Percentiles rank a stretch among this genome's conserved stretches.
These are phyloP conservation scores for Caenorhabditis briggsae DNA, from an alignment of 1,140 invertebrate species.

Conservation along the genomic window DNA sequence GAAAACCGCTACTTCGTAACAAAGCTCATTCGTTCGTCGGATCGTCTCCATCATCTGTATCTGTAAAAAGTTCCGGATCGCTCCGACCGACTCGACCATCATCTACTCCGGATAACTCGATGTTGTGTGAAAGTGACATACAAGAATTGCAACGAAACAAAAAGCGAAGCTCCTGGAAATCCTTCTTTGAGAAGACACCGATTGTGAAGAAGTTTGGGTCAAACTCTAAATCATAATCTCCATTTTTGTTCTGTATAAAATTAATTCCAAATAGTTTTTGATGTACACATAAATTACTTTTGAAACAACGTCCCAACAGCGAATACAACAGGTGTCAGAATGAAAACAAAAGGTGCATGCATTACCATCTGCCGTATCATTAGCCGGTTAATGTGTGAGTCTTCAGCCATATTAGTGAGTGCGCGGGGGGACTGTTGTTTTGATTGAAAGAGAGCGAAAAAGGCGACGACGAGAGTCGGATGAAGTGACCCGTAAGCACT, in stretches of 20 bases:
- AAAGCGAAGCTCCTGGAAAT: constrained; percentile 42
- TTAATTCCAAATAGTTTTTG: too few relatives aligned
- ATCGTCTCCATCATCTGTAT: background rate
- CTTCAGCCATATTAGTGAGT: constrained; percentile 15
- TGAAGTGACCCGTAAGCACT: constrained; percentile 46
- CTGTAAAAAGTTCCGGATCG: background rate
- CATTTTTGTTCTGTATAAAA: background rate
- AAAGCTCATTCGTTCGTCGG: constrained; percentile 6
- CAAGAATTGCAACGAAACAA: background rate
- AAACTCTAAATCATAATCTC: background rate
- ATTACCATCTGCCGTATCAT: constrained; percentile 19
- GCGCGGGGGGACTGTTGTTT: background rate
- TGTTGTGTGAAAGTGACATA: constrained; percentile 1
- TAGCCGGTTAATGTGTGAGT: background rate
- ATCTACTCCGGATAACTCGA: constrained; percentile 8
- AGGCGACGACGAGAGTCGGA: constrained; percentile 4
- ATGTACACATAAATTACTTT: background rate
- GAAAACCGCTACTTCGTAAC: background rate
- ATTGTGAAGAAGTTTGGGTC: constrained; percentile 7
- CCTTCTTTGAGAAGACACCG: background rate
- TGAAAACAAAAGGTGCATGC: background rate
- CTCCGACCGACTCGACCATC: background rate
- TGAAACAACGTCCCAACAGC: background rate
- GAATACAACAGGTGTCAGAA: constrained; percentile 35
- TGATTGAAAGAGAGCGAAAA: background rate